These are phyloP conservation scores for Acromyrmex charruanus DNA, from an alignment of 1,140 invertebrate species.

Conservation along the genomic window DNA sequence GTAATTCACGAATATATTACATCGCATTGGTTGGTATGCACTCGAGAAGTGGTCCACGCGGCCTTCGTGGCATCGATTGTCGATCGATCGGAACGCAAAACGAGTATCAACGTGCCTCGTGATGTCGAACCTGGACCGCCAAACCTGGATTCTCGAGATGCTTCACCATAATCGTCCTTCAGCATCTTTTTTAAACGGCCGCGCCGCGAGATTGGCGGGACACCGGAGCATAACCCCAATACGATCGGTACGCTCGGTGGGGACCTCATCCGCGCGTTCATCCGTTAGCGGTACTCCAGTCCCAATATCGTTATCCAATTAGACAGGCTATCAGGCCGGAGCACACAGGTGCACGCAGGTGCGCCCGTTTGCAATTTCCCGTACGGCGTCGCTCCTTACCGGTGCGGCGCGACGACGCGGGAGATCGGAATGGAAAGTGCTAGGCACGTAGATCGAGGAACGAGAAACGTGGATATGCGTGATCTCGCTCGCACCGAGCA, in stretches of 20 bases:
- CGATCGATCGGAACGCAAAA: constrained; percentile 47
- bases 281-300: constrained; percentile 47
- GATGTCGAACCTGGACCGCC: neutral
- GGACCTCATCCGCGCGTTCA: neutral
- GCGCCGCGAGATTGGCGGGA: neutral
- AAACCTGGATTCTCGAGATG: neutral
- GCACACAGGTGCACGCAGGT: constrained; percentile 31
- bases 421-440: constrained; percentile 73
- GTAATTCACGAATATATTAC: neutral
- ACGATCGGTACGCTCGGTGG: neutral
- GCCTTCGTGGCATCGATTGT: neutral
- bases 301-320: constrained; percentile 56
- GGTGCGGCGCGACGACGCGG: neutral
- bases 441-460: neutral
- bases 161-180: neutral
- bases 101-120: neutral
- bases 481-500: constrained; percentile 8
- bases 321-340: neutral
- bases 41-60: constrained; percentile 27
- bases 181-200: neutral
- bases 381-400: constrained; percentile 36
- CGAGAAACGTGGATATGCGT: neutral
- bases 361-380: constrained; percentile 3
- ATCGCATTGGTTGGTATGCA: constrained; percentile 26
- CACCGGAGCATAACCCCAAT: constrained; percentile 2